These are phyloP conservation scores for Helicolenus hilgendorfi DNA, from an alignment of 2,797 vertebrate species.

Conservation along the genomic window DNA sequence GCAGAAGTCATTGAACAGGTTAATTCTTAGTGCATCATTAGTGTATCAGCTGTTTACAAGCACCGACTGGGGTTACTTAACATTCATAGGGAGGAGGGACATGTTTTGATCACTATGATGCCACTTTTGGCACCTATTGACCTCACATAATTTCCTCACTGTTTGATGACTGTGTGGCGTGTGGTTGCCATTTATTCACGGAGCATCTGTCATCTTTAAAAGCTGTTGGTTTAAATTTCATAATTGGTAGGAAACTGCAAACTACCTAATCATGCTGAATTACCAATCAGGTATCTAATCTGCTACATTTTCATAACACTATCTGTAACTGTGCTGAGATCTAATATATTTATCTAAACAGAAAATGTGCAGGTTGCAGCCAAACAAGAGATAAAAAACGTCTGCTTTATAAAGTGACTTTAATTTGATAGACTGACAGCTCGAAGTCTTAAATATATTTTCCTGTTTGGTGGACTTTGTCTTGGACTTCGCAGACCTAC, in stretches of 20 bases:
- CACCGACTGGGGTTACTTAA: constrained; percentile 42
- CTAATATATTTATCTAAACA: constrained; percentile 54
- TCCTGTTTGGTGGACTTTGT: constrained; percentile 46
- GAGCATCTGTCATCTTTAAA: too few species aligned
- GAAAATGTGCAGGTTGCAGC: constrained; percentile 3
- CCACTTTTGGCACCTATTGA: constrained; percentile 45
- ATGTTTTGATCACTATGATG: constrained; percentile 65
- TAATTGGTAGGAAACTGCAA: constrained; percentile 64
- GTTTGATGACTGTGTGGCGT: constrained; percentile 24
- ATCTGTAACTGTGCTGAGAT: constrained; percentile 42
- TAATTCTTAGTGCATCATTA: constrained; percentile 44
- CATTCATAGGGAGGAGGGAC: constrained; percentile 52
- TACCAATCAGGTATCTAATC: constrained; percentile 64
- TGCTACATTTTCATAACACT: constrained; percentile 26
- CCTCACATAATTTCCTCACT: constrained; percentile 21
- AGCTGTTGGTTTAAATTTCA: constrained; percentile 67
- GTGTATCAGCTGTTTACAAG: constrained; percentile 21
- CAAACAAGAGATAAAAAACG: constrained; percentile 5
- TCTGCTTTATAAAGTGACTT: constrained; percentile 7
- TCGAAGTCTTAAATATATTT: constrained; percentile 34
- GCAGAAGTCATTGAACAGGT: constrained; percentile 37
- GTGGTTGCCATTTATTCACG: constrained; percentile 44
- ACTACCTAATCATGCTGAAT: constrained; percentile 62
- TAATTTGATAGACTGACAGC: constrained; percentile 51
- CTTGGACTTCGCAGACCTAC: constrained; percentile 52